Base-by-base conservation (phyloP, 1,140 invertebrate genomes). In the Zophobas morio region DNA sequence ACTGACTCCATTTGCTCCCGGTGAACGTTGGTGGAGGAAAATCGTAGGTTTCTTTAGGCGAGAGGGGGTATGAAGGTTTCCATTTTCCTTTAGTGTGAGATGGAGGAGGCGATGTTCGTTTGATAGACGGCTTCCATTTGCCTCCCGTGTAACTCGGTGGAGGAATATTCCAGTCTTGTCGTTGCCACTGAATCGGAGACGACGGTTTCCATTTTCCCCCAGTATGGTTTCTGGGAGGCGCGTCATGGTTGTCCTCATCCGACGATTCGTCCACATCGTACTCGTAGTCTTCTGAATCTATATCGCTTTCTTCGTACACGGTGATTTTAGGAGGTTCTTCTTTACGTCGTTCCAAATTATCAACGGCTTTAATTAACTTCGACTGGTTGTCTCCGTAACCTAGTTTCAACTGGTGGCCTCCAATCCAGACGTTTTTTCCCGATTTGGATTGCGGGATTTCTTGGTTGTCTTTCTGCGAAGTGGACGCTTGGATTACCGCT, bases 21-120 rank as follows among this genome's bases (percentile, higher is more conserved):
- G 87, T 89, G 73, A 89, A 86, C 37, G 82, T 84, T 2, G 85
- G 84, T 35, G 87, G 87, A n/a, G 87, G 86, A 78, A 86, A 85
- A 49, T 87, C 82, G 32, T 79, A 63, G 35, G 60, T 73, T 32
- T 74, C 72, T 57, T 74, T 74, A 0, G 53, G 72, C 20, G 71
- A 73, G 35, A 73, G 36, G 0, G 71, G 71, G 6, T 37, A 49
- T 33, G 56, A 47, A 2, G 78, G 79, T 74, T 80, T 88, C 92
- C 94, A 94, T 86, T 95, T 95, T 1, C 93, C 93, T 63, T 93
- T 92, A 0, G 92, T 94, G 80, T 94, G 90, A 49, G 88, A 88
- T 2, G 89, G 87, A 35, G 92, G 91, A 77, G 89, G 88, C n/a
- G 87, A 49, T 1, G 49, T 36, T 57, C 77, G 78, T n/a, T 86